Base-by-base conservation (phyloP, 2,888 invertebrate genomes). In the Tenthredo notha region DNA sequence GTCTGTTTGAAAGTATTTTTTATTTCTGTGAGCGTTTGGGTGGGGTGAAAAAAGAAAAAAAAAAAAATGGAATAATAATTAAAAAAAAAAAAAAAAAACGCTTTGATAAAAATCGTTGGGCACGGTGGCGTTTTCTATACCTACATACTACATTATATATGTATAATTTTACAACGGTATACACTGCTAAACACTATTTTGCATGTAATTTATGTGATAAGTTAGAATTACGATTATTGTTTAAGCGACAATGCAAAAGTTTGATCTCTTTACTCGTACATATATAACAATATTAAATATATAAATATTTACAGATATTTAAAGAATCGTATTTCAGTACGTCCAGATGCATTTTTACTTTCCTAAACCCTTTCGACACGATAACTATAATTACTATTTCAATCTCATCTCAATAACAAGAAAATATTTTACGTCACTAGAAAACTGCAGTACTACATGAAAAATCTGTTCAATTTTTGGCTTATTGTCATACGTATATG, bases 251-350 rank as follows among this genome's bases (percentile, higher is more conserved):
- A 89, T 89, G 89, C 90, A 90, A 90, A 90, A 90, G 89, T 90
- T 91, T 92, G 92, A 92, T 92, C 92, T 92, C 92, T 92, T 83
- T 91, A 92, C 88, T 88, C 90, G 88, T 89, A 90, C 87, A 87
- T 88, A 87, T 88, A 37, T 37, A 87, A 58, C 90, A 89, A 87
- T 85, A 87, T 86, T 80, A 37, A 21, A 80, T 61, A 40, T 9
- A 77, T 84, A 86, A 86, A 87, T 85, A 87, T 77, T 77, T 77
- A 77, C 77, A 77, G 50, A 77, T 77, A 77, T 77, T 77, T 77
- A 77, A 77, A 29, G 77, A 77, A 77, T 77, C 77, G 18, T 77
- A 43, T 74, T 74, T 74, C 74, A 43, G 43, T 74, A 74, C 74
- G 74, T 74, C 74, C 74, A 74, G 47, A 50, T 33, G 77, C 47